Percentiles rank a stretch among this genome's conserved stretches.
phyloP scores from a whole-genome alignment of 1,140 invertebrate genomes.

The Aleiodes sp. region DNA sequence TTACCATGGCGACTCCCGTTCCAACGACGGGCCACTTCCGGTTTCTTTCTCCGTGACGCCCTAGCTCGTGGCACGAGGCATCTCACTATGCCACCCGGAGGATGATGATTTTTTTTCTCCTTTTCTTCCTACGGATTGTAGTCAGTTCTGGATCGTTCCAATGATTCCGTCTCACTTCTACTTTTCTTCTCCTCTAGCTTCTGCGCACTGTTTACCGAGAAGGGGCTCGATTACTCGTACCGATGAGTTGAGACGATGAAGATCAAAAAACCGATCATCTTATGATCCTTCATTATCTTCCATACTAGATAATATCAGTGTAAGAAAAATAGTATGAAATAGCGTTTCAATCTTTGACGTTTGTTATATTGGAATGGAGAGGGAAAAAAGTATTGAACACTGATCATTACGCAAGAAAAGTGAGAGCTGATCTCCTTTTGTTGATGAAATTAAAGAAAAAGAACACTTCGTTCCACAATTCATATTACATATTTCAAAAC shows the following conservation, averaged over 20 bases:
- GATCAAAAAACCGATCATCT: slow-evolving; percentile 21
- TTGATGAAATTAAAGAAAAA: not conserved
- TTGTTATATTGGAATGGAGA: not conserved
- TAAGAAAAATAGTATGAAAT: not conserved
- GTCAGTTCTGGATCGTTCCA: not conserved
- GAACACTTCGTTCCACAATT: no score
- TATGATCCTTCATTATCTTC: slow-evolving; percentile 27
- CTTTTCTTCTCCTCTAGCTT: slow-evolving; percentile 28
- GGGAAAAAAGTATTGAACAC: not conserved
- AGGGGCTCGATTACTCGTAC: not conserved
- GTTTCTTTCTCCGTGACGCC: slow-evolving; percentile 37
- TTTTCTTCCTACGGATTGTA: slow-evolving; percentile 21
- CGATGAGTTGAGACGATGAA: not conserved
- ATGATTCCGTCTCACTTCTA: not conserved
- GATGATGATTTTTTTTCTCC: slow-evolving; percentile 25
- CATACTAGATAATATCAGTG: slow-evolving; percentile 16
- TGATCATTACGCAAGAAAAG: slow-evolving; percentile 14
- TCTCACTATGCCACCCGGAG: slow-evolving; percentile 2
- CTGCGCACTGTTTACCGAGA: no score
- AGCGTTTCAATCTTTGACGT: not conserved
- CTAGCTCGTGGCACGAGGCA: slow-evolving; percentile 28
- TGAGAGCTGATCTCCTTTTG: slow-evolving; percentile 16
- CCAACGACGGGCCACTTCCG: slow-evolving; percentile 54
- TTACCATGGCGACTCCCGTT: slow-evolving; percentile 54
- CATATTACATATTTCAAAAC: not conserved